These are phyloP conservation scores for Sebastes cheni DNA, from an alignment of 2,797 vertebrate species.

Conservation along the genomic window DNA sequence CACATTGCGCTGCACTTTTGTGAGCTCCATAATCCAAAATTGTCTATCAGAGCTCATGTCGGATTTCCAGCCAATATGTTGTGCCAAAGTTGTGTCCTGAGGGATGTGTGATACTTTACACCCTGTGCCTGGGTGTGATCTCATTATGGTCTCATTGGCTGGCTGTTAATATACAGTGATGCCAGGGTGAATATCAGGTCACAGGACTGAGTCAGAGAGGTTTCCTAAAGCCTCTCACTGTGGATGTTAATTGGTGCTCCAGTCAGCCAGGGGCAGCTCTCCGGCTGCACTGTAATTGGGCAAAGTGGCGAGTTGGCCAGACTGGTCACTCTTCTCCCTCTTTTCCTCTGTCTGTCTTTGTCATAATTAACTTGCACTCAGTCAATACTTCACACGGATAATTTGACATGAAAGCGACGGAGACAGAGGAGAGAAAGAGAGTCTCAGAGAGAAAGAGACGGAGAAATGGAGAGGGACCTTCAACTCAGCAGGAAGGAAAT, in stretches of 20 bases:
- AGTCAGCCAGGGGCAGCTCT: slow-evolving; percentile 28
- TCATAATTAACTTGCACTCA: slow-evolving; percentile 52
- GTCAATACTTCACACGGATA: slow-evolving; percentile 26
- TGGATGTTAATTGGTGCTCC: slow-evolving; percentile 49
- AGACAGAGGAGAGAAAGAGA: not conserved
- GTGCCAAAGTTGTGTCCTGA: slow-evolving; percentile 31
- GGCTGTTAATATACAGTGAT: slow-evolving; percentile 29
- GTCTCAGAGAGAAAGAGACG: not conserved
- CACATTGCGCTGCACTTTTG: not conserved
- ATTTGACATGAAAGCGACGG: slow-evolving; percentile 42
- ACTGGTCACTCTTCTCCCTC: slow-evolving; percentile 1
- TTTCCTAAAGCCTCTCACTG: slow-evolving; percentile 24
- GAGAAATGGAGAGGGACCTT: not conserved
- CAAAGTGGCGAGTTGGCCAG: slow-evolving; percentile 12
- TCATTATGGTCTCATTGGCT: slow-evolving; percentile 45
- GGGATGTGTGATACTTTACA: slow-evolving; percentile 13
- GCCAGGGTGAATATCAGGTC: slow-evolving; percentile 41
- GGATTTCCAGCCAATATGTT: slow-evolving; percentile 2
- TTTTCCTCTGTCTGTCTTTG: slow-evolving; percentile 22
- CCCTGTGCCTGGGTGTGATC: slow-evolving; percentile 29
- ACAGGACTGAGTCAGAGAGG: slow-evolving; percentile 21
- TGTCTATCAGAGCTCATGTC: slow-evolving; percentile 22
- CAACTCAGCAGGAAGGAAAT: not conserved
- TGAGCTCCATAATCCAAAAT: slow-evolving; percentile 21
- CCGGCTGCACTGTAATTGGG: slow-evolving; percentile 35